Evolutionary conservation across 2,888 invertebrate species (phyloP), one percentile per base, ranked within the genome.

Genomic region (Watsonalla cultraria): DNA sequence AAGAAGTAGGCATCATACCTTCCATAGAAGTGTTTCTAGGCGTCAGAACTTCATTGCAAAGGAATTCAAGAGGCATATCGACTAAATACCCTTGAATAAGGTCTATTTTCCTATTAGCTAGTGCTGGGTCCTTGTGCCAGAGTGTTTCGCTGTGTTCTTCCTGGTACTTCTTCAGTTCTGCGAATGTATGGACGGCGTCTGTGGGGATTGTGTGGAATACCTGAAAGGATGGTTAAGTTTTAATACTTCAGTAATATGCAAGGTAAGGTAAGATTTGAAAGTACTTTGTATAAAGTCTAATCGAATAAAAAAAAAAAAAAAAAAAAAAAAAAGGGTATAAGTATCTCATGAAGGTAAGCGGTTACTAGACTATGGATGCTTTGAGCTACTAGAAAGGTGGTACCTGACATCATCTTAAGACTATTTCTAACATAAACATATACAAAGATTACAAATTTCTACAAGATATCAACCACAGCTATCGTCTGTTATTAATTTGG

Each of bases 191-290:
- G 0, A 97, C 90, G 1, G 80, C 89, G 84, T 99, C 96, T 0
- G 96, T 95, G 6, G 99, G 99, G 69, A 98, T 93, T 61, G 97
- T 96, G 70, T 95, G 95, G 88, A 99, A 99, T 0, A 98, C 96
- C 89, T 89, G 73, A 88, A 66, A 67, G 52, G 33, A 24, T 51
- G 6, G 5, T n/a, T 6, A n/a, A 48, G 11, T 13, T 33, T 45
- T 11, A 48, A 51, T 46, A 7, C n/a, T 48, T 24, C 4, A 24
- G 24, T 24, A 24, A 24, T 24, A 24, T 24, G 4, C 24, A 24
- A 24, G 24, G n/a, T n/a, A n/a, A n/a, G n/a, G n/a, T n/a, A n/a
- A n/a, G n/a, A n/a, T n/a, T n/a, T n/a, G n/a, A n/a, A n/a, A n/a
- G n/a, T n/a, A n/a, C n/a, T n/a, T n/a, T n/a, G n/a, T n/a, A n/a